Conservation (phyloP, 35 echinoderm and acorn worm species). For the Ptychodera flava region DNA sequence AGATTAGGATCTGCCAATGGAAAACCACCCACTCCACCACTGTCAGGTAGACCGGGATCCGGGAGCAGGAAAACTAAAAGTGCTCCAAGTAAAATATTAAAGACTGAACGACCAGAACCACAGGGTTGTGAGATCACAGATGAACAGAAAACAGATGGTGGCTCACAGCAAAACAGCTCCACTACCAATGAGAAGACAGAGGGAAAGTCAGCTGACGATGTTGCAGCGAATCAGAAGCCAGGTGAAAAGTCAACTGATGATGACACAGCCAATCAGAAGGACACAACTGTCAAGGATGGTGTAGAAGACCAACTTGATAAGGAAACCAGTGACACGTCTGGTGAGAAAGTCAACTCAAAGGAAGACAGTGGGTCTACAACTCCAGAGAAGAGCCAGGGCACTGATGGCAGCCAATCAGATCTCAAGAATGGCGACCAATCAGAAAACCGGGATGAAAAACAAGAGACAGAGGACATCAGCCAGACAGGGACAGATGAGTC, state of each 20-base stretch:
- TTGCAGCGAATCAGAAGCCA: neutral
- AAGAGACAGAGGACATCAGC: neutral
- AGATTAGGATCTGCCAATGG: neutral
- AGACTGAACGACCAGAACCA: slow-evolving; percentile 38
- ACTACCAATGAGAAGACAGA: neutral
- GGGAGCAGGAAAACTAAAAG: neutral
- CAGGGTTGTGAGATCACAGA: slow-evolving; percentile 39
- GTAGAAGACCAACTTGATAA: neutral
- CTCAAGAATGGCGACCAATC: neutral
- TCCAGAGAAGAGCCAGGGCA: neutral
- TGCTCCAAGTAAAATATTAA: neutral
- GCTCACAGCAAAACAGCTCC: neutral
- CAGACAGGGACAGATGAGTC: neutral
- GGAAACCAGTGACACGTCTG: neutral
- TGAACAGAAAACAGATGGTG: neutral
- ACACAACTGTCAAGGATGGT: neutral
- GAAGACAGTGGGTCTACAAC: neutral
- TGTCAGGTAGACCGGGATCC: neutral
- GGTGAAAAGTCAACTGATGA: no score
- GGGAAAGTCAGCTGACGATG: neutral
- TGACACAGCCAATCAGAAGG: neutral
- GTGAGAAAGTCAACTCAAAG: neutral
- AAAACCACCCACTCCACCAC: slow-evolving; percentile 2
- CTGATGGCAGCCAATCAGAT: neutral
- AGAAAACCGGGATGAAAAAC: no score